Percentiles rank a stretch among this genome's conserved stretches.
Evolutionary conservation across 2,113 vertebrate genomes (phyloP).

Genomic region (Castor canadensis): DNA sequence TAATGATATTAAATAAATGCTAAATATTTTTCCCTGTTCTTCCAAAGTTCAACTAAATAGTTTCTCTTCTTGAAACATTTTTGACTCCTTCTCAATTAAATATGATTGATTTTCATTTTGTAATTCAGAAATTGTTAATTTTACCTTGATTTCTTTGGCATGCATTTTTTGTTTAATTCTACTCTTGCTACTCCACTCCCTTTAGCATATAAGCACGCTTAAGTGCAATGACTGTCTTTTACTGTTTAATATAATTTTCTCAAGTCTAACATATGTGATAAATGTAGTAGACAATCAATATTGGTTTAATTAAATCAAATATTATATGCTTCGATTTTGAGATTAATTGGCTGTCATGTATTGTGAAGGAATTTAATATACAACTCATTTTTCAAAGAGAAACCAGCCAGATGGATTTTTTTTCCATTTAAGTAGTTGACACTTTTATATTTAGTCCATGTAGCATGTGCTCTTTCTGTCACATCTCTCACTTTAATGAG

Average conservation of each 20-base stretch:
- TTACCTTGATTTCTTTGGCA: constrained; percentile 32
- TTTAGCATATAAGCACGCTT: constrained; percentile 45
- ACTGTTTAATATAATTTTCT: constrained; percentile 51
- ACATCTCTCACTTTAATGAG: constrained; percentile 76
- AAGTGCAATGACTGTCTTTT: constrained; percentile 34
- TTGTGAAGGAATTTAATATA: constrained; percentile 63
- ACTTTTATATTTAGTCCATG: constrained; percentile 72
- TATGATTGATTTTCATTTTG: constrained; percentile 25
- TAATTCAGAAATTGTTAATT: constrained; percentile 35
- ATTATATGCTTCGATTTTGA: constrained; percentile 45
- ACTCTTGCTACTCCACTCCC: not conserved
- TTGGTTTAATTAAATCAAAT: constrained; percentile 49
- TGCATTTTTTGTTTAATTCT: constrained; percentile 12
- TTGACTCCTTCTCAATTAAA: constrained; percentile 5
- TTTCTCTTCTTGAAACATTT: constrained; percentile 22
- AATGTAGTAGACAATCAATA: constrained; percentile 42
- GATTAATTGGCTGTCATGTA: constrained; percentile 59
- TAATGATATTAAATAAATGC: not conserved
- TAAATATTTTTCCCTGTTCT: not conserved
- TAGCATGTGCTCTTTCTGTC: constrained; percentile 72
- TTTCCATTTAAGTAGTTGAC: constrained; percentile 63
- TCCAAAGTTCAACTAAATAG: constrained; percentile 23
- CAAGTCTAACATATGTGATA: not conserved
- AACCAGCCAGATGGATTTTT: constrained; percentile 70
- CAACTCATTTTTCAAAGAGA: constrained; percentile 64